Base-by-base conservation (phyloP, 2,113 vertebrate genomes). In the Odontophorus gujanensis region DNA sequence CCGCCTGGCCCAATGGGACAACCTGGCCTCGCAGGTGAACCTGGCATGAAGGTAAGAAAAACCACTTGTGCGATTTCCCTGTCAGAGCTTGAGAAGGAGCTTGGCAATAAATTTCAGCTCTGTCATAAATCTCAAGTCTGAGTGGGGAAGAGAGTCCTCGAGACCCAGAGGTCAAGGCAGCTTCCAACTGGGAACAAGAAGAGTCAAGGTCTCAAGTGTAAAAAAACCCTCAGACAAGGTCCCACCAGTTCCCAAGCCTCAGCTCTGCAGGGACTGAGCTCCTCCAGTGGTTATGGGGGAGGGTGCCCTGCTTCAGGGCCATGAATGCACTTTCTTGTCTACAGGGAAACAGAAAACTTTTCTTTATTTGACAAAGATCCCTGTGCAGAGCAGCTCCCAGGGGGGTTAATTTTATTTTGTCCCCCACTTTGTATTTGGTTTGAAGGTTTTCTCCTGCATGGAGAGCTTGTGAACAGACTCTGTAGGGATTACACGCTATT, bases 41-140 rank as follows among this genome's bases (percentile, higher is more conserved):
- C 97, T 36, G 99, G 99, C 79, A 97, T 98, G 95, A 99, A 99
- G 99, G 99, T 99, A 95, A 98, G 84, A 83, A 79, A 92, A 84
- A 1, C 26, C 38, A 22, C 36, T n/a, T 36, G 20, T 45, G 58
- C 11, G 11, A 32, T 36, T 81, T 71, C 40, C 81, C 40, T 74
- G 42, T 26, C 71, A 45, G 40, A 42, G 17, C 40, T 42, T 63
- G 12, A 42, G 40, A 82, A 80, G 26, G 11, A 28, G 34, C 25
- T 63, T 81, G 72, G 13, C 50, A 93, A 48, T 48, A 20, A 63
- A 94, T 57, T 34, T 92, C 19, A 9, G 3, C 11, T 71, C 30
- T 57, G 55, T 57, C 36, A 14, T 77, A 72, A 34, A 34, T 75
- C 17, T 32, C 45, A 88, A 73, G 18, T 48, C 48, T 45, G 77